Conservation (phyloP, 2,888 invertebrate genomes). For the Campoletis raptor region DNA sequence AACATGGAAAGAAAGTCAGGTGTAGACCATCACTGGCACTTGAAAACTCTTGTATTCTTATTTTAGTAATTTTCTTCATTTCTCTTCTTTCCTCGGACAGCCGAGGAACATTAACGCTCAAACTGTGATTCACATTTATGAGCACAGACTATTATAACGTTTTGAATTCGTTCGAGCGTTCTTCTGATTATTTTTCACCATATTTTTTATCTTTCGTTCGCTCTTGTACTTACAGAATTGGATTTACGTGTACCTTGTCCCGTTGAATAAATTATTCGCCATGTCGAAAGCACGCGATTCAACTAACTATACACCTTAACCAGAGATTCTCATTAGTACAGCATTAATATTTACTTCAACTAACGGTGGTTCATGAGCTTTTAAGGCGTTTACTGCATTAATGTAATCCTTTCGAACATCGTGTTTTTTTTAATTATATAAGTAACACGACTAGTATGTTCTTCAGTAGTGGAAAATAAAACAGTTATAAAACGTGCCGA, state of each 20-base stretch:
- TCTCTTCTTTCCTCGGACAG: not conserved
- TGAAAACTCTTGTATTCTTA: not conserved
- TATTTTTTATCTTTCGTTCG: not conserved
- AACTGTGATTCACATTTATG: slow-evolving; percentile 13
- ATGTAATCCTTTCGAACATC: not conserved
- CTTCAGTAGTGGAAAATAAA: too few species aligned
- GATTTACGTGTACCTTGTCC: not conserved
- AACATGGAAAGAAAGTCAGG: not conserved
- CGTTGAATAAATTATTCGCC: not conserved
- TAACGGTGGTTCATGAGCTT: not conserved
- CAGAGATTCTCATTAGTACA: not conserved
- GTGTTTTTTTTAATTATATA: too few species aligned
- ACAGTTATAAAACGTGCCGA: too few species aligned
- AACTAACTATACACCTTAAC: not conserved
- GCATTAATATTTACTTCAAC: not conserved
- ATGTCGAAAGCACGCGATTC: not conserved
- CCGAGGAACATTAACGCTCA: slow-evolving; percentile 3
- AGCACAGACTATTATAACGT: slow-evolving; percentile 11
- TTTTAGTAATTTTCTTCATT: slow-evolving; percentile 30
- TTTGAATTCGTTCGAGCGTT: slow-evolving; percentile 14
- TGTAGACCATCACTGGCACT: slow-evolving; percentile 3
- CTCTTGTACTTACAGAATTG: not conserved
- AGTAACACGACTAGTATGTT: too few species aligned
- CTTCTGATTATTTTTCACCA: not conserved
- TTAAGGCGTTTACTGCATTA: not conserved